Evolutionary conservation across 2,888 invertebrate genomes (phyloP), one percentile per base, ranked within the genome.

Genomic region (Yponomeuta cagnagella): DNA sequence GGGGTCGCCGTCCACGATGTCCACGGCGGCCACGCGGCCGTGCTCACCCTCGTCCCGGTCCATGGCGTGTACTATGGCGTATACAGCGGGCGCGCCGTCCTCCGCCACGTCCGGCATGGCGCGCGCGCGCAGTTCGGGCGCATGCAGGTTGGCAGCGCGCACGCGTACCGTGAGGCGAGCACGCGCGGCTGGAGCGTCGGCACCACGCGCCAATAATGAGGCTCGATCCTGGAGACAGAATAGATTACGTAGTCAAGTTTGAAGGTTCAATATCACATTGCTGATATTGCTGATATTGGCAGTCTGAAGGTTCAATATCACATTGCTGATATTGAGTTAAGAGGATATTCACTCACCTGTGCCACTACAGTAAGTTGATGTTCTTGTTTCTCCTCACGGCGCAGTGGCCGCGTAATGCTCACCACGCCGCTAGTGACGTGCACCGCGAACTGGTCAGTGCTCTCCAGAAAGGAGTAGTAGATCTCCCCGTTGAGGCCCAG

Each of bases 401-500:
- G 93, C 71, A 98, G 93, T 23, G 95, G 95, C 75, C 96, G 94
- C 65, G 97, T 97, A 30, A 98, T 92, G 23, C 96, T 96, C 73
- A 99, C 95, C 43, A 97, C 94, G 10, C 99, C 99, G 68, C 96
- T 96, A 71, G 97, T 97, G 1, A 98, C 98, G 87, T 99, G 98
- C 72, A 99, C 95, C 58, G 97, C 96, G 84, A 99, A 99, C 78
- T 95, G 95, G 80, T 96, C 96, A 67, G 96, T 97, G 72, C 94
- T 93, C 77, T 96, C 95, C 70, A 94, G 93, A 79, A 99, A 95
- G 84, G 97, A 98, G 90, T 98, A 99, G 90, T 99, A 99, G 77
- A 99, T 97, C 91, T 99, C 98, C 0, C 98, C 98, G 86, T 99
- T 99, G 78, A 97, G 93, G 2, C 99, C 99, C 58, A 97, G 93